phyloP scores from a whole-genome alignment of 2,113 vertebrate genomes.

The Phrynosoma blainvillii region DNA sequence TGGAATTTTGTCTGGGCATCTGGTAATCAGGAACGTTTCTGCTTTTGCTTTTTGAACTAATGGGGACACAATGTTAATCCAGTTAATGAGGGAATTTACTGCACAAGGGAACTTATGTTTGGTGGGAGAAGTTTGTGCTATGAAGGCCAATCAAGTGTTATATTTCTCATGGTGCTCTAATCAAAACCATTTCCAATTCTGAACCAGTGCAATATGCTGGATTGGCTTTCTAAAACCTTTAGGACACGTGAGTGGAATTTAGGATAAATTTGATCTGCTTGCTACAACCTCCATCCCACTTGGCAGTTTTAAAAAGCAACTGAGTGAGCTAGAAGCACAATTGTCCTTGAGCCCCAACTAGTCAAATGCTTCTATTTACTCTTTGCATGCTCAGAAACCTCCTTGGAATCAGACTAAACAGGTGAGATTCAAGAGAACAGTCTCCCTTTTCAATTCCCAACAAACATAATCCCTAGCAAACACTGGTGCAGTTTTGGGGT shows the following conservation, averaged over 20 bases:
- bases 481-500: background rate
- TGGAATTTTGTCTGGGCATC: background rate
- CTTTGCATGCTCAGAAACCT: background rate
- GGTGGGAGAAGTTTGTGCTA: background rate
- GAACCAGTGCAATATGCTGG: background rate
- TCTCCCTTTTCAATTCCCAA: background rate
- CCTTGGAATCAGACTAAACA: background rate
- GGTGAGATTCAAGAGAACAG: background rate
- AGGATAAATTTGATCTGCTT: background rate
- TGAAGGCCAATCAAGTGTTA: background rate
- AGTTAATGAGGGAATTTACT: slow-evolving; percentile 11
- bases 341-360: background rate
- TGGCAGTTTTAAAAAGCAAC: background rate
- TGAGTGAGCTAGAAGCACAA: background rate
- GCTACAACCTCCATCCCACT: background rate
- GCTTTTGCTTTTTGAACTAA: background rate
- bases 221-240: background rate
- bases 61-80: fast-evolving
- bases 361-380: background rate
- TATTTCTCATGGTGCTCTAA: background rate
- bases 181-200: slow-evolving; percentile 5
- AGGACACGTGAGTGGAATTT: background rate
- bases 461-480: slow-evolving; percentile 14
- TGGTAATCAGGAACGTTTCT: slow-evolving; percentile 13
- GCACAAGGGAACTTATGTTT: background rate